These are phyloP conservation scores for Potamarius usumacintae DNA, from an alignment of 2,113 vertebrate genomes.

Conservation along the genomic window DNA sequence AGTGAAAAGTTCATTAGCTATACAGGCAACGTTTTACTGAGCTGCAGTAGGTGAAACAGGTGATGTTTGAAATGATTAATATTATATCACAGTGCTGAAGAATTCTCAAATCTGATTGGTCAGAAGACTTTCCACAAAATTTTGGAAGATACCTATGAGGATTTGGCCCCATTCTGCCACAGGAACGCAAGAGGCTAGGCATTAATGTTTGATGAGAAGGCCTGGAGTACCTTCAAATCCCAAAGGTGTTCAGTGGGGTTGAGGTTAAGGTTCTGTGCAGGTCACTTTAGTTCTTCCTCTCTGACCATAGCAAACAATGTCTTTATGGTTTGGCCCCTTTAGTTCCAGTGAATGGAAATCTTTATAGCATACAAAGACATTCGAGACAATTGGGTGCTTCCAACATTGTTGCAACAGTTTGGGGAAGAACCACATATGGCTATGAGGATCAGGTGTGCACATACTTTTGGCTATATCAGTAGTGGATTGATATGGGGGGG, in stretches of 20 bases:
- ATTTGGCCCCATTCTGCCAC: neutral
- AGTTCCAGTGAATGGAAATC: neutral
- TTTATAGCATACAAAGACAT: neutral
- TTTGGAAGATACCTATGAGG: neutral
- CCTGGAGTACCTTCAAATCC: neutral
- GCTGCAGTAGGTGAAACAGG: no score
- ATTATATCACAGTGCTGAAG: no score
- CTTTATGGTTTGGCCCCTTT: neutral
- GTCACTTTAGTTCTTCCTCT: neutral
- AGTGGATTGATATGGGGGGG: no score
- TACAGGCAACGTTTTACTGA: no score
- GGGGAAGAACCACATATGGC: neutral
- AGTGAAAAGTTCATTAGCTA: no score
- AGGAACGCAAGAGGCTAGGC: neutral
- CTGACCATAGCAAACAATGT: neutral
- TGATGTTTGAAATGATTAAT: no score
- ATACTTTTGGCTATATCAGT: no score
- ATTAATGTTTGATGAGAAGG: neutral
- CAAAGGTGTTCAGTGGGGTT: neutral
- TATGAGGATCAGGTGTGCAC: neutral
- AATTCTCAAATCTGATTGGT: no score
- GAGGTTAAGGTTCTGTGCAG: neutral
- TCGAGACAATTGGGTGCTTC: neutral
- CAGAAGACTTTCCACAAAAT: no score
- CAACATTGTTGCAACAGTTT: neutral